Base-by-base conservation (phyloP, 2,888 invertebrate species). In the Sclerodermus sp. region DNA sequence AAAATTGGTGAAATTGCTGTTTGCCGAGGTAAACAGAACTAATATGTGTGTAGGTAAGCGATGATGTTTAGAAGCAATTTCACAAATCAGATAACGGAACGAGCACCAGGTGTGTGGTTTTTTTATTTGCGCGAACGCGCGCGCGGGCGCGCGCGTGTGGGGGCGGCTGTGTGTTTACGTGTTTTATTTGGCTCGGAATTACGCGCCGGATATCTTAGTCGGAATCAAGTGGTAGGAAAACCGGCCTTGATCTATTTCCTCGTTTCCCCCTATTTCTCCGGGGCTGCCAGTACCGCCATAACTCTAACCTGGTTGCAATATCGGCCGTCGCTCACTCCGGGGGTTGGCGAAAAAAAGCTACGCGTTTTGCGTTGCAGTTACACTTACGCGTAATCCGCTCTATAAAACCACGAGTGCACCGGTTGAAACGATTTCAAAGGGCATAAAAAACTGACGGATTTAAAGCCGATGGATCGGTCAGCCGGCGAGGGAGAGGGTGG, bases 181-280 rank as follows among this genome's bases (percentile, higher is more conserved):
- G 5, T 23, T 42, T 31, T 23, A 18, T 32, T 42, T 30, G 30
- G 1, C 42, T 42, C 30, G 38, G 15, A 9, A 38, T 38, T 38
- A 16, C 30, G 41, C 46, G 41, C 41, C 41, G 49, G 40, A 46
- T 18, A 18, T 49, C 34, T 34, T 34, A 34, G 34, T 34, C 10
- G 37, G 13, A 17, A 29, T 18, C 36, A 18, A 34, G 36, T 45
- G 45, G 23, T 16, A n/a, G 12, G 15, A 30, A 46, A 46, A 49
- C 46, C 23, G 30, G 40, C 29, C 40, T 41, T 39, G 45, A 45
- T 40, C 45, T 15, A 45, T 39, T 49, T 45, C 45, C 30, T 46
- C 32, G 17, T 29, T n/a, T 15, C 13, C 40, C n/a, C 36, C 37
- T 47, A 46, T 50, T 50, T 37, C 40, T 40, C 49, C 40, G 41